Conservation (phyloP, 2,113 vertebrate species). For the Lepisosteus osseus region DNA sequence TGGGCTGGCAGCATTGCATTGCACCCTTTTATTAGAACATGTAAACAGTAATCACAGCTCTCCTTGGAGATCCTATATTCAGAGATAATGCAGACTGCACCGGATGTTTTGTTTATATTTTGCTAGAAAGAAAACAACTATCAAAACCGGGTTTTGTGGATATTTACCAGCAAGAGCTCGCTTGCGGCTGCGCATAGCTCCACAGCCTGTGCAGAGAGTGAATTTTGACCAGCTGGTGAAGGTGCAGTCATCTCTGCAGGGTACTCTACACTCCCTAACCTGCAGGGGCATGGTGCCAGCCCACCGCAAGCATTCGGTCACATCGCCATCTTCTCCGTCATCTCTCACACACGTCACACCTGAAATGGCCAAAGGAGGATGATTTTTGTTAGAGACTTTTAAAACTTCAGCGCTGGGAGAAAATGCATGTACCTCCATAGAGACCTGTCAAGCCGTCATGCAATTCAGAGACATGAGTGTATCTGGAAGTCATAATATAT, state of each 20-base stretch:
- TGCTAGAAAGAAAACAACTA: too few relatives aligned
- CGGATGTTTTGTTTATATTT: too few relatives aligned
- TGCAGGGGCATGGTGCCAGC: conserved; percentile 70
- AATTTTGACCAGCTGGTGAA: conserved; percentile 91
- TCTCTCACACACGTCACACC: conserved; percentile 76
- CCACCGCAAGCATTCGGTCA: conserved; percentile 75
- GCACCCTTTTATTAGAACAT: too few relatives aligned
- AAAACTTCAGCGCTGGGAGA: neutral
- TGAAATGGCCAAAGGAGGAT: conserved; percentile 39
- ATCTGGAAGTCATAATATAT: too few relatives aligned
- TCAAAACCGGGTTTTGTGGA: neutral
- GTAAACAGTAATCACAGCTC: too few relatives aligned
- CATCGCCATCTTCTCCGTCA: conserved; percentile 53
- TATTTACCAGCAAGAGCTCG: conserved; percentile 81
- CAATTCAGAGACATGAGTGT: too few relatives aligned
- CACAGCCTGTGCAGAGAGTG: conserved; percentile 77
- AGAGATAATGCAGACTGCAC: too few relatives aligned
- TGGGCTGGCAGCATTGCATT: too few relatives aligned
- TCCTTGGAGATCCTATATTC: too few relatives aligned
- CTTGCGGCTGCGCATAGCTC: conserved; percentile 61
- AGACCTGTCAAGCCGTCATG: too few relatives aligned
- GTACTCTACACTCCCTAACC: conserved; percentile 71
- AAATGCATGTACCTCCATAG: too few relatives aligned
- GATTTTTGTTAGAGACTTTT: neutral
- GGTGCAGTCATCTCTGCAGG: conserved; percentile 88